Base-by-base conservation (phyloP, 2,113 vertebrate species). In the Ophthalmolycus amberensis region DNA sequence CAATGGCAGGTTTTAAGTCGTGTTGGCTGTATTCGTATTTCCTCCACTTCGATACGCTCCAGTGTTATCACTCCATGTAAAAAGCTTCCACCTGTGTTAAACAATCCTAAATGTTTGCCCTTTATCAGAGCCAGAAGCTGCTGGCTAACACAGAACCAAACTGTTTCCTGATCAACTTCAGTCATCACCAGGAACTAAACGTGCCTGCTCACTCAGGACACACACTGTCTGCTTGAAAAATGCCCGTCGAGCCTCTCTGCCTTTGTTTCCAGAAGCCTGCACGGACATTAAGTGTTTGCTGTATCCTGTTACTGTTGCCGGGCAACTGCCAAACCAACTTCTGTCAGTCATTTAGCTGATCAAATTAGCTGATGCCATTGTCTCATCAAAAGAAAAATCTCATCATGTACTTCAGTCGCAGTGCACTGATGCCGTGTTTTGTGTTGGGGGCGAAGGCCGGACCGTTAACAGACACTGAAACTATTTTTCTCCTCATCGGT, bases 261-360 rank as follows among this genome's bases (percentile, higher is more conserved):
- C 44, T 82, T 76, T 79, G 66, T 75, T 76, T 70, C 54, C 16
- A 64, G 66, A 72, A 27, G 50, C 22, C 27, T 0, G 18, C 68
- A 46, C 46, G 50, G 4, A 56, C 56, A 40, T 59, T 1, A 15
- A 90, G 77, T 32, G 52, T 60, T 44, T 68, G 67, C 70, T 74
- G 56, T 68, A 40, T 29, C 48, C 12, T 37, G 16, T 52, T 52
- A 29, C 63, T 25, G 88, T 91, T 90, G 79, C 90, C 4, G 68
- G 77, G 80, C 72, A 86, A 91, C 85, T 58, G 65, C 72, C 58
- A 67, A 82, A 65, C 22, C 78, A 56, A 38, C 62, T 52, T 40
- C 68, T 78, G 85, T 85, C 88, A 89, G 50, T 88, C 66, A 80
- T 66, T 62, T 46, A 42, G 48, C 9, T 11, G 59, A 50, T 66